A percentile compares a stretch with the other conserved stretches of the same genome.
Conservation (phyloP, 1,140 invertebrate species). For the Manduca sexta region DNA sequence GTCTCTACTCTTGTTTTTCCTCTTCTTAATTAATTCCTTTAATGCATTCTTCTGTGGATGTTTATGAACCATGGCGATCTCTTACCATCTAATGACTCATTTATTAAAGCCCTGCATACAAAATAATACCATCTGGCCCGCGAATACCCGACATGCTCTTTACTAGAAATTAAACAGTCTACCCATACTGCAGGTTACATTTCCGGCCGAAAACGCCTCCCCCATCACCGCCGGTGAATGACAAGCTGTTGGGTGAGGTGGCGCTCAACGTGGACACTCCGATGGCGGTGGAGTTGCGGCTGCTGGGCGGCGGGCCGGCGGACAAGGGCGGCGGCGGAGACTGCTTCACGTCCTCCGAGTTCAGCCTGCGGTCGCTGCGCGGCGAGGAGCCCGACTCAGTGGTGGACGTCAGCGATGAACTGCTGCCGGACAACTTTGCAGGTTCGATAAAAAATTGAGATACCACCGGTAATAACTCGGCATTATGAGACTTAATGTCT, state of each 20-base stretch:
- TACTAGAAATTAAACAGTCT: too few species aligned
- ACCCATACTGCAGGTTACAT: conserved; percentile 76
- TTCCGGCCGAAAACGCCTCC: conserved; percentile 83
- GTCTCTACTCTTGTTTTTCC: too few species aligned
- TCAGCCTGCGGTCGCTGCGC: conserved; percentile 63
- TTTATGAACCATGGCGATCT: too few species aligned
- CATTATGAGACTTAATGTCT: too few species aligned
- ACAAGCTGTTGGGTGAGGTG: conserved; percentile 43
- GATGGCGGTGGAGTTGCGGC: conserved; percentile 72
- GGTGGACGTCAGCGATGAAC: conserved; percentile 35
- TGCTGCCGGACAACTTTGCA: conserved; percentile 43
- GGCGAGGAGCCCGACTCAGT: conserved; percentile 35
- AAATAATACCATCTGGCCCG: too few species aligned
- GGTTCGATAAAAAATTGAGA: too few species aligned
- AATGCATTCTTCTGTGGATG: too few species aligned
- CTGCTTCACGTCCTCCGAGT: conserved; percentile 66
- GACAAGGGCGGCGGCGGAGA: conserved; percentile 51
- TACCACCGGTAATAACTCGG: too few species aligned
- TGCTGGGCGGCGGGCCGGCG: conserved; percentile 48
- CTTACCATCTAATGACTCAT: too few species aligned
- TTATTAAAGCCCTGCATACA: too few species aligned
- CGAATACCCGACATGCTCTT: too few species aligned
- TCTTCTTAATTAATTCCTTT: too few species aligned
- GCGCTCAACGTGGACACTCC: conserved; percentile 72
- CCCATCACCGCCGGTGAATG: conserved; percentile 31